These are phyloP conservation scores for Trachelipus rathkii DNA, from an alignment of 1,140 invertebrate species.

Conservation along the genomic window DNA sequence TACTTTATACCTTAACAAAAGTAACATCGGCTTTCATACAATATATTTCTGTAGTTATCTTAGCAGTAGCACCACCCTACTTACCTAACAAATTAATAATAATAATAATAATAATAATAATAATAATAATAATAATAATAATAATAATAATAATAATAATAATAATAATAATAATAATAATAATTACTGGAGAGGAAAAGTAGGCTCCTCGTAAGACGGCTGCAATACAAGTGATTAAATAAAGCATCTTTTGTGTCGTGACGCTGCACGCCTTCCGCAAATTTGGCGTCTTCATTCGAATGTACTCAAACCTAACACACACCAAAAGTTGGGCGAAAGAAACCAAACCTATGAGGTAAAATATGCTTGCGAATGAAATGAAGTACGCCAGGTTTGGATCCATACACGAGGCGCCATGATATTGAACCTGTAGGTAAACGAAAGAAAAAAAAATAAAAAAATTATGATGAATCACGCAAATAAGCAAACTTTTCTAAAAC, in stretches of 20 bases:
- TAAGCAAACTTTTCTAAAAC: background rate
- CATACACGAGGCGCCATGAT: conserved; percentile 61
- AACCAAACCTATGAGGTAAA: conserved; percentile 76
- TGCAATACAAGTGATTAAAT: conserved; percentile 82
- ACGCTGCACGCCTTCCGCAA: conserved; percentile 73
- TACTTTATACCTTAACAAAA: no score
- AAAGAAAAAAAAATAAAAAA: conserved; percentile 26
- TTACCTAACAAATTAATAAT: no score
- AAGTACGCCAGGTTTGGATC: conserved; percentile 63
- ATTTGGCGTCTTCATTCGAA: conserved; percentile 73
- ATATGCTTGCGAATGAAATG: conserved; percentile 70
- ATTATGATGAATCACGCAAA: conserved; percentile 2
- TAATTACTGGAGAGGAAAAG: conserved; percentile 76
- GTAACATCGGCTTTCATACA: no score
- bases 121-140: no score
- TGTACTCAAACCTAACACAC: conserved; percentile 75
- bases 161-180: no score
- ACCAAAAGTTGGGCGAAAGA: conserved; percentile 81
- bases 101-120: no score
- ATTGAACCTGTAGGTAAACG: conserved; percentile 59
- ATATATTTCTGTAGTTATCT: no score
- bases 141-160: no score
- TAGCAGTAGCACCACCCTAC: no score
- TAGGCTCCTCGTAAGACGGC: conserved; percentile 79
- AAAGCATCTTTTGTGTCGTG: conserved; percentile 86